Base-by-base conservation (phyloP, 53 echinoderm and acorn worm genomes). In the Luidia sarsii region DNA sequence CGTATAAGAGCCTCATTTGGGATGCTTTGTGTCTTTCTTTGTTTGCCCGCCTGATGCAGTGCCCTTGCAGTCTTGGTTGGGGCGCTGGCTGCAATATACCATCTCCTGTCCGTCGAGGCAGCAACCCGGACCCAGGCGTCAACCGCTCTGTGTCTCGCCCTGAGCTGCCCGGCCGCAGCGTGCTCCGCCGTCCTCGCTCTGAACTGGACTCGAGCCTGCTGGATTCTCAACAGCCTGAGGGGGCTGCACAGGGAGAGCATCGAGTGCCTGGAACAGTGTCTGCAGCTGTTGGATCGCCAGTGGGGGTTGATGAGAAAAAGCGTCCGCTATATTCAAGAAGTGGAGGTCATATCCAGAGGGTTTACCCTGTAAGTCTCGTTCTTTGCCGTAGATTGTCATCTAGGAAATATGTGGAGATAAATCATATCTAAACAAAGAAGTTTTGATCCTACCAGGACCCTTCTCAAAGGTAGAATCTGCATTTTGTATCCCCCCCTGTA, bases 291-390 rank as follows among this genome's bases (percentile, higher is more conserved):
- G 63, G 63, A 72, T 64, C 62, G 57, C 24, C 73, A 84, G 33
- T 80, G 85, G 15, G 57, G 57, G 45, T 25, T 87, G 29, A 53
- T 83, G 43, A 91, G 50, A 61, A 87, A 70, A 61, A 69, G 83
- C 3, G 54, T 94, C 9, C 54, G 86, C 35, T 89, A 86, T 54
- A 81, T 94, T 18, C 91, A 94, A 32, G 94, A 94, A 68, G 86
- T 91, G 33, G 94, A 94, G 56, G 91, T 94, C 25, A 86, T 91
- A 22, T 83, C 85, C 10, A 89, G 89, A 55, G 94, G 94, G 0
- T 94, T 92, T 48, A 91, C 91, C 49, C 83, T 94, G 94, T 94
- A 64, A 94, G 91, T 75, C 15, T 38, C 3, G 4, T n/a, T 41
- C 41, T 7, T 41, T 41, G n/a, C n/a, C n/a, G n/a, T n/a, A n/a